These are phyloP conservation scores for Lipotes vexillifer DNA, from an alignment of 2,113 vertebrate genomes.

Conservation along the genomic window DNA sequence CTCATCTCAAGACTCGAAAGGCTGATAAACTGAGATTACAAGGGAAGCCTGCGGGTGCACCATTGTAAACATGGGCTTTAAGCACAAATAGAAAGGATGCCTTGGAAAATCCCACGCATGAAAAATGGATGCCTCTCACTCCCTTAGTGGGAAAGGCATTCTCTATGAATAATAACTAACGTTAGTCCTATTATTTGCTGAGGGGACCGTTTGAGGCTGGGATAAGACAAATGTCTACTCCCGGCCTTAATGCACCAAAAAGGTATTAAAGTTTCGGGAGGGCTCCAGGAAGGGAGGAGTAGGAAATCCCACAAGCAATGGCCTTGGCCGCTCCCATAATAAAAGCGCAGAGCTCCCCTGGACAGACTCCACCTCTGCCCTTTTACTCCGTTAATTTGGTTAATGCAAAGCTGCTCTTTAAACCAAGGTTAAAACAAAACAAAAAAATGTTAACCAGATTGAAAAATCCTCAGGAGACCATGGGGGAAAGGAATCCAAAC, in stretches of 20 bases:
- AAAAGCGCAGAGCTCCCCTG: neutral
- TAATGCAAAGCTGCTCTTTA: neutral
- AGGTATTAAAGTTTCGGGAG: constrained; percentile 52
- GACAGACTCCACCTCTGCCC: neutral
- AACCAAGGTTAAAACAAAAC: neutral
- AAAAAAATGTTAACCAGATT: neutral
- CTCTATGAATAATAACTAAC: constrained; percentile 16
- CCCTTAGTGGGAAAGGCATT: neutral
- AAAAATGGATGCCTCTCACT: neutral
- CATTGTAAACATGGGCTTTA: neutral
- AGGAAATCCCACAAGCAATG: neutral
- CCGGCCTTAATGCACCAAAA: constrained; percentile 38
- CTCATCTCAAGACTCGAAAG: neutral
- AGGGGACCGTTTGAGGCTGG: neutral
- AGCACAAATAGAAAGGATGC: neutral
- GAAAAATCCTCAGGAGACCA: neutral
- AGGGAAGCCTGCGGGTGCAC: neutral
- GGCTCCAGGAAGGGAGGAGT: constrained; percentile 44
- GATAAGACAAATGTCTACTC: constrained; percentile 50
- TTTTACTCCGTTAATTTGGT: neutral
- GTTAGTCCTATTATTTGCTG: constrained; percentile 20
- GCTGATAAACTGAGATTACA: neutral
- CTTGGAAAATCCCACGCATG: neutral
- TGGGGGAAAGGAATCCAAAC: neutral
- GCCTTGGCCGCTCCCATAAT: neutral